Evolutionary conservation across 2,113 vertebrate genomes (phyloP).

Genomic region (Zosterops borbonicus): DNA sequence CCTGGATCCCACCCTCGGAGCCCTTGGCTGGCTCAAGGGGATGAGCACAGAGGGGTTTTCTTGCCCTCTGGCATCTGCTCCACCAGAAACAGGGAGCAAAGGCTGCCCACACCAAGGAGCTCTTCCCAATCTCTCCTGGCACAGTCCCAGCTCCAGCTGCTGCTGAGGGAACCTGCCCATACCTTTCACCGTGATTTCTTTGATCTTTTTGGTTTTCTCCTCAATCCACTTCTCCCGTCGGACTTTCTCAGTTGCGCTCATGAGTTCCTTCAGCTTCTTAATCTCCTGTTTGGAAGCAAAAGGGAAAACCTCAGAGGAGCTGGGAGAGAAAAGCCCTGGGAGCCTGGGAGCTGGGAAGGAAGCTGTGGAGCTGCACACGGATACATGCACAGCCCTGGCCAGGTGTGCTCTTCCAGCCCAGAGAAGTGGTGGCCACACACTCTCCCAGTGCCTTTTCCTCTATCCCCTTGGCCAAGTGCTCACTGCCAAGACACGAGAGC

Average conservation of each 20-base stretch:
- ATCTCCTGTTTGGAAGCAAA: conserved; percentile 80
- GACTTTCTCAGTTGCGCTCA: conserved; percentile 88
- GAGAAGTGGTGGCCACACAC: neutral
- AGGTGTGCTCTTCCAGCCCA: neutral
- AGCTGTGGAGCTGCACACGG: neutral
- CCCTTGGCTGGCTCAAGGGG: accelerated
- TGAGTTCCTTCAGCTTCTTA: conserved; percentile 91
- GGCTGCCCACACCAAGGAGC: neutral
- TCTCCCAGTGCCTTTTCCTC: neutral
- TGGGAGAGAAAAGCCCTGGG: neutral
- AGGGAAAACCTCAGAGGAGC: neutral
- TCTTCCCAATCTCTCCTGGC: neutral
- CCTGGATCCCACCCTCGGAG: accelerated
- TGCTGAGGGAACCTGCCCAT: accelerated
- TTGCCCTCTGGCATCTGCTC: neutral
- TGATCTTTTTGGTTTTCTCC: conserved; percentile 96
- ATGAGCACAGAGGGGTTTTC: accelerated
- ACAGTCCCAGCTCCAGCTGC: accelerated
- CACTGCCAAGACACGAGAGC: neutral
- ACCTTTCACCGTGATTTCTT: conserved; percentile 96
- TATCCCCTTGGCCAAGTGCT: neutral
- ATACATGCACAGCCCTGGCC: neutral
- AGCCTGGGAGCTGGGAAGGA: neutral
- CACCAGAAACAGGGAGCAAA: neutral
- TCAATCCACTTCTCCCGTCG: conserved; percentile 94